phyloP scores from a whole-genome alignment of 1,140 invertebrate genomes.

The Drosophila jambulina region DNA sequence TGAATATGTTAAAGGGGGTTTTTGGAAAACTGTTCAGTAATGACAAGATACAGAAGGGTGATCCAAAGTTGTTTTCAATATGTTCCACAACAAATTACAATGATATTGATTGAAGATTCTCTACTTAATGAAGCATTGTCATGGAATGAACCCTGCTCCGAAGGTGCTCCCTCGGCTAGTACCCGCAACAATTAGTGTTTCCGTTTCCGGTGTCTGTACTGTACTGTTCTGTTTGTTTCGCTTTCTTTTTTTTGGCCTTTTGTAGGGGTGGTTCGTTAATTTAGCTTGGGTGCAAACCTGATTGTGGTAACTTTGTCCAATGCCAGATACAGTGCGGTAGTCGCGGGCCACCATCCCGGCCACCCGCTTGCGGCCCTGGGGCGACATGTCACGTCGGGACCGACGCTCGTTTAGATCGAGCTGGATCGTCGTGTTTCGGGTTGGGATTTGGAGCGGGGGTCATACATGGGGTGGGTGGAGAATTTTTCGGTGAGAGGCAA shows the following conservation, averaged over 20 bases:
- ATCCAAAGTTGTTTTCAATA: neutral
- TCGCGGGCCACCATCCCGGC: slow-evolving; percentile 88
- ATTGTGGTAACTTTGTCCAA: slow-evolving; percentile 85
- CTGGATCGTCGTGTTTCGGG: slow-evolving; percentile 62
- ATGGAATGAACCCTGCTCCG: slow-evolving; percentile 2
- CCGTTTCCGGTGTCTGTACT: slow-evolving; percentile 41
- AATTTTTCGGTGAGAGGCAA: slow-evolving; percentile 24
- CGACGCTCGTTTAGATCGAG: slow-evolving; percentile 85
- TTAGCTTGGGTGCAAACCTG: slow-evolving; percentile 84
- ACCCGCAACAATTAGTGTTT: slow-evolving; percentile 18
- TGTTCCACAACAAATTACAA: neutral
- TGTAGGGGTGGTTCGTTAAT: slow-evolving; percentile 53
- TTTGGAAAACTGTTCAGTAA: neutral
- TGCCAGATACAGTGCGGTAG: slow-evolving; percentile 85
- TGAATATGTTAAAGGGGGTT: neutral
- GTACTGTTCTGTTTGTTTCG: slow-evolving; percentile 53
- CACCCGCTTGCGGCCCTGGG: slow-evolving; percentile 89
- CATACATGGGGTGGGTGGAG: slow-evolving; percentile 14
- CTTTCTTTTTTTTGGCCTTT: neutral
- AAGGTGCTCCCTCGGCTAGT: neutral
- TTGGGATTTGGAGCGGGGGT: slow-evolving; percentile 17
- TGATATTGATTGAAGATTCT: neutral
- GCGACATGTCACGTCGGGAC: slow-evolving; percentile 91
- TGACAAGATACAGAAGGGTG: neutral
- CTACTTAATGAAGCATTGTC: neutral